phyloP scores from a whole-genome alignment of 2,888 invertebrate species.

The Monoplex corrugatus region DNA sequence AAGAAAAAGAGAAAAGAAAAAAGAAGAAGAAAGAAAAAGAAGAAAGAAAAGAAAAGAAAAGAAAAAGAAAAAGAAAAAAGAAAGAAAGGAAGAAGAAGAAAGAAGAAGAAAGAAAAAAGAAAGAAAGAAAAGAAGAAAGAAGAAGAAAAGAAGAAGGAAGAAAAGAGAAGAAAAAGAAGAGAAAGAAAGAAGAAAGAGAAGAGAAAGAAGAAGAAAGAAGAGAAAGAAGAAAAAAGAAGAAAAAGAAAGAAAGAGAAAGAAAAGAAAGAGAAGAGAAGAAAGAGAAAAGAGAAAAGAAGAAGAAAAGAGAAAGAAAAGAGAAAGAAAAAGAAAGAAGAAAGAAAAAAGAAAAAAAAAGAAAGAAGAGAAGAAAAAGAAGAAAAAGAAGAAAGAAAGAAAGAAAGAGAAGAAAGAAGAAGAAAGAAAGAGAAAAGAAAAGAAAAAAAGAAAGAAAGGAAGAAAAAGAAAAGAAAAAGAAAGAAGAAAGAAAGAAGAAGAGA shows the following conservation, averaged over 20 bases:
- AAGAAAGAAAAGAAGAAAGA: background rate
- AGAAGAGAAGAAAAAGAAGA: too few species aligned
- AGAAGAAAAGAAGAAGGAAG: background rate
- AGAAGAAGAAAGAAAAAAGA: background rate
- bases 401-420: too few species aligned
- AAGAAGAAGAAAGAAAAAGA: too few species aligned
- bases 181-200: background rate
- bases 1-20: too few species aligned
- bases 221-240: background rate
- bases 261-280: background rate
- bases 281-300: background rate
- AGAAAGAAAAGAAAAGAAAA: too few species aligned
- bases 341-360: too few species aligned
- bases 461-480: too few species aligned
- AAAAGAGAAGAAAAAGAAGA: background rate
- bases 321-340: background rate
- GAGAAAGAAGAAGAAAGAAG: background rate
- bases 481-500: too few species aligned
- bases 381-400: too few species aligned
- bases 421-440: too few species aligned
- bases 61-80: background rate
- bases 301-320: background rate
- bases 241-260: background rate
- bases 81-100: background rate
- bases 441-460: too few species aligned